Conservation (phyloP, 2,113 vertebrate genomes). For the Hymenochirus boettgeri region DNA sequence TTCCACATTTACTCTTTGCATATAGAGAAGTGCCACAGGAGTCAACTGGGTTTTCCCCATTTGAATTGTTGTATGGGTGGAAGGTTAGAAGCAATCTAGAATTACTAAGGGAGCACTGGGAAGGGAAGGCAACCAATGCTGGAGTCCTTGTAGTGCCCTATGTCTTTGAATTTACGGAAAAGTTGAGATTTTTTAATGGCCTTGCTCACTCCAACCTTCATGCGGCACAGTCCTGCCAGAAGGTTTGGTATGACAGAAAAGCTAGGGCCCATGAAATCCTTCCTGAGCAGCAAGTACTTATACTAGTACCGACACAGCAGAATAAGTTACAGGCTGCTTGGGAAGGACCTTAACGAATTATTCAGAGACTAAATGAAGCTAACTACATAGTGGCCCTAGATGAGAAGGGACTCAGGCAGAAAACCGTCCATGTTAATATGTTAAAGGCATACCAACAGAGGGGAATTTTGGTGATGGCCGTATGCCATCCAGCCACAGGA, state of each 20-base stretch:
- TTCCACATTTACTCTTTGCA: background rate
- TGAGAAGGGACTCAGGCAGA: background rate
- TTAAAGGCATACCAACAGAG: background rate
- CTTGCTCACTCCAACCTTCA: background rate
- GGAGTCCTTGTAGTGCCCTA: background rate
- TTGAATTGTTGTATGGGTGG: background rate
- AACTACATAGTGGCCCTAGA: background rate
- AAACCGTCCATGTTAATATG: background rate
- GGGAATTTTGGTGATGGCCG: background rate
- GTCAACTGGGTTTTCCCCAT: background rate
- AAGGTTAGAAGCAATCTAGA: background rate
- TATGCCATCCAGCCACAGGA: background rate
- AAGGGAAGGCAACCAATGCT: background rate
- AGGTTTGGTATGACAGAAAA: background rate
- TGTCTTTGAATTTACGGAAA: background rate
- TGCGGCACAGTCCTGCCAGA: background rate
- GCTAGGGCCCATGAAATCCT: background rate
- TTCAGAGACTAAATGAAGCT: background rate
- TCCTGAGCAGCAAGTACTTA: background rate
- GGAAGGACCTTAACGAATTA: background rate
- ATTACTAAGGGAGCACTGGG: background rate
- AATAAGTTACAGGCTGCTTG: background rate
- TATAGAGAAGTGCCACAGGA: background rate
- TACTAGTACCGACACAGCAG: background rate
- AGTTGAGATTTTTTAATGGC: background rate